Evolutionary conservation across 2,113 vertebrate genomes (phyloP).

Genomic region (Cacatua alba): DNA sequence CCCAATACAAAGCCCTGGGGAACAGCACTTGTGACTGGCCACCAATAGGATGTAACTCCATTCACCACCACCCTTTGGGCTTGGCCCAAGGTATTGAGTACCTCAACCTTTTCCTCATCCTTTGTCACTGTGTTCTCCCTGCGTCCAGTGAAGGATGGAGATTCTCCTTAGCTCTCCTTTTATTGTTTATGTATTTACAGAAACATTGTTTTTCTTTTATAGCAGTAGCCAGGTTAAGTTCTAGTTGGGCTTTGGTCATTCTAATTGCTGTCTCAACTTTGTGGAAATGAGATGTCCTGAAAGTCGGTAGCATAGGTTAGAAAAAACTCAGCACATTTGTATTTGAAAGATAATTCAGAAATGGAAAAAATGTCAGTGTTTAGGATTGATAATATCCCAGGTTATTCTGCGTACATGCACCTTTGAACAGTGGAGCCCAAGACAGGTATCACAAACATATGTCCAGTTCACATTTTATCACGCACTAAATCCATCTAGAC

Average conservation of each 20-base stretch:
- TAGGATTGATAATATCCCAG: neutral
- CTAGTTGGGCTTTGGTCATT: neutral
- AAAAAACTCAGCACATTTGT: neutral
- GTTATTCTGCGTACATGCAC: neutral
- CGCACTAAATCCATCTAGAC: neutral
- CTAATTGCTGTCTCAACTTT: neutral
- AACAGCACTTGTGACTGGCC: neutral
- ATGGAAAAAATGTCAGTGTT: neutral
- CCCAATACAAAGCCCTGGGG: neutral
- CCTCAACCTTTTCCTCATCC: neutral
- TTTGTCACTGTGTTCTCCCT: neutral
- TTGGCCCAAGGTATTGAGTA: neutral
- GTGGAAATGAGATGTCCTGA: neutral
- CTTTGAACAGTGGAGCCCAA: neutral
- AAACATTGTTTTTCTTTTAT: neutral
- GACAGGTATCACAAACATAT: neutral
- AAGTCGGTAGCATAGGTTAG: neutral
- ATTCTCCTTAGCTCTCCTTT: neutral
- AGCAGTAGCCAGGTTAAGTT: neutral
- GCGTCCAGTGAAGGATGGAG: neutral
- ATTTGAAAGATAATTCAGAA: neutral
- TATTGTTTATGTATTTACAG: neutral
- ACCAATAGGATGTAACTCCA: neutral
- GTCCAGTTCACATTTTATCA: neutral
- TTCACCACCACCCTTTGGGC: neutral